Percentiles rank a stretch among this genome's conserved stretches.
Conservation (phyloP, 2,113 vertebrate genomes). For the Phylloscopus whistleri region DNA sequence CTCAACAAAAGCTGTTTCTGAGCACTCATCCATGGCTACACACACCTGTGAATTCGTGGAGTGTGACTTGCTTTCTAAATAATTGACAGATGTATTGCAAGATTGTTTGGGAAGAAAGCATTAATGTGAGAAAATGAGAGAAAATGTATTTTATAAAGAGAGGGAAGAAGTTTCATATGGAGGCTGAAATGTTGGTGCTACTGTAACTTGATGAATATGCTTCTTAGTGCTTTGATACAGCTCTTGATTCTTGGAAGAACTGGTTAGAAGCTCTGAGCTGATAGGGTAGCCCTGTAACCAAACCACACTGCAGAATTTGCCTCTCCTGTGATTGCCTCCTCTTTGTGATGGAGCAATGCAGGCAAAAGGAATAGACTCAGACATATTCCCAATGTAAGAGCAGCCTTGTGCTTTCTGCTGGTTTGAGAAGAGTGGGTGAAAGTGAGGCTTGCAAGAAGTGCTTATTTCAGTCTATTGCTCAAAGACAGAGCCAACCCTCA, state of each 20-base stretch:
- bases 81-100: background rate
- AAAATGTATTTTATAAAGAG: background rate
- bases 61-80: background rate
- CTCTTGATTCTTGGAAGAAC: background rate
- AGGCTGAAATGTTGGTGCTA: background rate
- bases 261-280: background rate
- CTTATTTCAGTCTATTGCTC: background rate
- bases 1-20: background rate
- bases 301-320: background rate
- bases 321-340: background rate
- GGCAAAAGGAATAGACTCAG: background rate
- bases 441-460: background rate
- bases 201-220: background rate
- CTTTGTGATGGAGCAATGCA: background rate
- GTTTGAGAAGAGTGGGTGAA: background rate
- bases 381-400: background rate
- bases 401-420: background rate
- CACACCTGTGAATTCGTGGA: background rate
- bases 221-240: background rate
- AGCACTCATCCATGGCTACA: background rate
- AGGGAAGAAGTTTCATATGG: background rate
- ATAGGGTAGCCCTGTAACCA: background rate
- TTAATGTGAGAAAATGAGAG: background rate
- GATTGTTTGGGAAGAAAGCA: background rate
- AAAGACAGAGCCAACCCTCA: background rate